phyloP scores from a whole-genome alignment of 2,797 vertebrate genomes.

The Potorous gilbertii region DNA sequence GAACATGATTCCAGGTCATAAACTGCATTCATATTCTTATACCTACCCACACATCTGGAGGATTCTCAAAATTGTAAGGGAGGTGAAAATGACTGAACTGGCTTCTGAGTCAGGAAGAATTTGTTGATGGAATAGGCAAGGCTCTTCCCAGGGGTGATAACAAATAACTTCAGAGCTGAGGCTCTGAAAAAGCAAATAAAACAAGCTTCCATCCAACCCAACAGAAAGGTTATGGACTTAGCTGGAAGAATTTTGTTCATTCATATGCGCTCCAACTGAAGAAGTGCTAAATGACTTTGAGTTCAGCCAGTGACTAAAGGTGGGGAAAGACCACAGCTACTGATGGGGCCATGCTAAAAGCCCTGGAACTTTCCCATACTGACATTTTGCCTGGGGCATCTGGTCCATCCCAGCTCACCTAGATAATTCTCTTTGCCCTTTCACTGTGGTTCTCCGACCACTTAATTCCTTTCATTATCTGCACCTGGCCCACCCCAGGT shows the following conservation, averaged over 20 bases:
- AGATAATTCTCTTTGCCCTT: too few relatives aligned
- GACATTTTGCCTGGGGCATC: too few relatives aligned
- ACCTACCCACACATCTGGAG: not conserved
- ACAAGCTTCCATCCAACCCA: not conserved
- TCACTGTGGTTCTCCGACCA: too few relatives aligned
- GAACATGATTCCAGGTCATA: not conserved
- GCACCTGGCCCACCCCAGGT: too few relatives aligned
- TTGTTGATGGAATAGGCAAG: not conserved
- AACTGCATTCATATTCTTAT: not conserved
- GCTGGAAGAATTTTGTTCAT: not conserved
- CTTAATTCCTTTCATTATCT: too few relatives aligned
- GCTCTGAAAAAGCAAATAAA: not conserved
- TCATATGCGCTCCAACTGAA: not conserved
- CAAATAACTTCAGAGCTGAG: not conserved
- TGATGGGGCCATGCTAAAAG: too few relatives aligned
- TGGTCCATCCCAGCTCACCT: too few relatives aligned
- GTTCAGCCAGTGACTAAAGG: not conserved
- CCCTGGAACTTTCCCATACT: too few relatives aligned
- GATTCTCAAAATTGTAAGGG: not conserved
- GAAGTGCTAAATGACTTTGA: not conserved
- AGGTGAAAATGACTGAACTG: not conserved
- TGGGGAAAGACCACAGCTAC: not conserved
- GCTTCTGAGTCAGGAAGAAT: not conserved
- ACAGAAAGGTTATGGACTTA: not conserved
- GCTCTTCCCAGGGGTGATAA: not conserved